Percentiles rank a stretch among this genome's conserved stretches.
Conservation (phyloP, 2,888 invertebrate genomes). For the Tachystola acroxantha region DNA sequence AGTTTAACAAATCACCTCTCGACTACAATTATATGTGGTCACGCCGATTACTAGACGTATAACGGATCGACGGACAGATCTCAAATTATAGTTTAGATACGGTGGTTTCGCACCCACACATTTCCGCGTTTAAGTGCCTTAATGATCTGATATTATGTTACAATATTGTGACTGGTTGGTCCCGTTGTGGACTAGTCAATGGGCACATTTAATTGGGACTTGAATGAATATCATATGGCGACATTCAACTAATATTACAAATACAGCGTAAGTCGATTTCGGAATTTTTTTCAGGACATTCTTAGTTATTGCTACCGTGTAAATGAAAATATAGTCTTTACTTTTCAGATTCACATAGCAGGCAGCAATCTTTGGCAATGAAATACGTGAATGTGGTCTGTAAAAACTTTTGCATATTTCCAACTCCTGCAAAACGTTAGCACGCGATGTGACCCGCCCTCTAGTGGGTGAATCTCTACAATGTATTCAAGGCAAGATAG, state of each 20-base stretch:
- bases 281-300: too few species aligned
- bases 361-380: too few species aligned
- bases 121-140: constrained; percentile 68
- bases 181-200: constrained; percentile 53
- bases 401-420: too few species aligned
- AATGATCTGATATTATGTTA: constrained; percentile 72
- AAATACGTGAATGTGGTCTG: too few species aligned
- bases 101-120: constrained; percentile 76
- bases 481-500: constrained; percentile 64
- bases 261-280: too few species aligned
- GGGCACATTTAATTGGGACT: constrained; percentile 46
- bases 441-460: constrained; percentile 18
- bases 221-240: constrained; percentile 45
- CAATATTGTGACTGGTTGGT: constrained; percentile 57
- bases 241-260: constrained; percentile 49
- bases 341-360: too few species aligned
- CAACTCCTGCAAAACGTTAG: constrained; percentile 19
- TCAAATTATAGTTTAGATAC: constrained; percentile 75
- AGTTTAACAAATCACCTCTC: constrained; percentile 62
- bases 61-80: constrained; percentile 49
- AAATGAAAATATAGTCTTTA: too few species aligned
- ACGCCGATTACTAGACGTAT: constrained; percentile 55
- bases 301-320: too few species aligned
- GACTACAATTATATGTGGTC: constrained; percentile 64
- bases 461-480: constrained; percentile 22